Base-by-base conservation (phyloP, 1,140 invertebrate genomes). In the Hylyphantes graminicola region DNA sequence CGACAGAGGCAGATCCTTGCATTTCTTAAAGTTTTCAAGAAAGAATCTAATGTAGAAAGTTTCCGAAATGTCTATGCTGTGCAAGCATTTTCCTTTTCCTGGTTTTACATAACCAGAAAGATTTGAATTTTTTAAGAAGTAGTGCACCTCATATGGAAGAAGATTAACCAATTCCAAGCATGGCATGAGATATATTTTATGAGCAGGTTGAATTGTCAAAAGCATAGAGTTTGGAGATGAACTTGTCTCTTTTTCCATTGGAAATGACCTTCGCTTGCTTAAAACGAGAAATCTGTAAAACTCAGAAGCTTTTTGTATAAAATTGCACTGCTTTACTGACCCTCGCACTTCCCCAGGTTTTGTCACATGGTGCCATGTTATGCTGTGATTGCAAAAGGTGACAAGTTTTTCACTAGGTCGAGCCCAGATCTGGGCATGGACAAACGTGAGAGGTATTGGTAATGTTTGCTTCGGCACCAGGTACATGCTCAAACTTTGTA, bases 121-220 rank as follows among this genome's bases (percentile, higher is more conserved):
- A 11, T 83, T 73, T 11, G 85, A 72, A 68, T 77, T 70, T 87
- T 85, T 88, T 86, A 87, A 86, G 96, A 90, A 86, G 95, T 90
- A 92, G 95, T 95, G 51, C 13, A 91, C 92, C 92, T 88, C 93
- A 83, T 91, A 90, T 0, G 93, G 93, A 35, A 93, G 89, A 7
- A 93, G 90, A 88, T 93, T 93, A n/a, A 90, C 87, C 8, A 99
- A 87, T 17, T 93, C 94, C 0, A 99, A 90, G 1, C 95, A 95
- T 50, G 96, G 94, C 80, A 96, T 89, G 35, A 99, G 90, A 8
- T 93, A 93, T 74, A 99, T 94, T 9, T 93, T 93, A 89, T 99
- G 97, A 0, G 94, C 96, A 21, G 96, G 95, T 74, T 95, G 92
- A 11, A 90, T 88, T 11, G 76, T 77, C n/a, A 78, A 55, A 21